Evolutionary conservation across 64 coral and sea anemone genomes (phyloP), one percentile per base, ranked within the genome.

Genomic region (Montipora efflorescens): DNA sequence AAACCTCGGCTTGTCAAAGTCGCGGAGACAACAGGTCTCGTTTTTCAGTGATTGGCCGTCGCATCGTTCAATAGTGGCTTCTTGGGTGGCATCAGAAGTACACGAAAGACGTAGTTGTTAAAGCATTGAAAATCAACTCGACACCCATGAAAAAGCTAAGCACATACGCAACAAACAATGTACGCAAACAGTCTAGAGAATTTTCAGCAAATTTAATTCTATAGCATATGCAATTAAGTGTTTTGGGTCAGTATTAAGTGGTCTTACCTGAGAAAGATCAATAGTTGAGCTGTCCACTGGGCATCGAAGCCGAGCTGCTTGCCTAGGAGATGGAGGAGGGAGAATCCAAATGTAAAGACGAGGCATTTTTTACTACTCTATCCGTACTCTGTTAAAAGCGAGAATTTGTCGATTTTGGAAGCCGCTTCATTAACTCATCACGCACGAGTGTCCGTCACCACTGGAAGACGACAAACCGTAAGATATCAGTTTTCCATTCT

Each of bases 201-300:
- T 7, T 68, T 53, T 68, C 58, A 13, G 9, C 73, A 76, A 77
- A 36, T 59, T 19, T 16, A 52, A 13, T 7, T 61, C 61, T 64
- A 16, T 28, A 28, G 28, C 28, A 28, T 28, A 64, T 12, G 61
- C 61, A 64, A 3, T 12, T 8, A 11, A 6, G 53, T 11, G 53
- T 57, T 57, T 4, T 57, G 6, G 6, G 6, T 11, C 53, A 57
- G 11, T 57, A 11, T 57, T 57, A 90, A 87, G 76, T 51, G 76
- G 49, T 18, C 93, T 95, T 97, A 94, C 96, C 92, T 93, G 83
- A 68, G 83, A 88, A 15, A 95, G 80, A 49, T 97, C 96, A 12
- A 97, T 97, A 73, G 59, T 95, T 4, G 96, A 94, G 13, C 93
- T 97, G 59, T 97, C 96, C 70, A 97, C 93, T 0, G 96, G 96